Evolutionary conservation across 2,888 invertebrate species (phyloP), one percentile per base, ranked within the genome.

Genomic region (Micropterix aruncella): DNA sequence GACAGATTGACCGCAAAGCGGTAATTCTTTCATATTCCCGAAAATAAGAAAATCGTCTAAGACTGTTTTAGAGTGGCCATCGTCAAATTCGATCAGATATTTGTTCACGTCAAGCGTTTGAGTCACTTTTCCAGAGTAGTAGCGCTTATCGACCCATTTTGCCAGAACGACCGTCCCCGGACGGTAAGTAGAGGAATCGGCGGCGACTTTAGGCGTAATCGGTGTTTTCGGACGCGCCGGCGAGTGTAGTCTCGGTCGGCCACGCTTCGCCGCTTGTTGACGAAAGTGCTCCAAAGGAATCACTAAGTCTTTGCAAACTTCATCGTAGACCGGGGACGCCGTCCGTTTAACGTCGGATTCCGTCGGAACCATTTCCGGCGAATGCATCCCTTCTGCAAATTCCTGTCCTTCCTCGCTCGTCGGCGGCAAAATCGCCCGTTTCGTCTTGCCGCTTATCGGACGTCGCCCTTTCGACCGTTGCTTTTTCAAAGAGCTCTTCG

Each of bases 61-160:
- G 38, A 79, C 57, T 2, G 68, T 61, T 54, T 78, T 78, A 15
- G 61, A 68, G 40, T 75, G 73, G 0, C 77, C 78, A 53, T 80
- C 80, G 43, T 78, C 77, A 51, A 80, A 80, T 57, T 74, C 60
- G 27, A 81, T 75, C 50, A 73, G 61, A 58, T 75, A 80, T 53
- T 79, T 79, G 18, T 72, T 72, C 0, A 66, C 70, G 42, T 75
- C 70, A 0, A 73, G 69, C 41, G 73, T 73, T 50, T 73, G 73
- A 7, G 66, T 57, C 0, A 80, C 74, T 55, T 62, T 72, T 0
- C 79, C 81, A 0, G 80, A 77, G 52, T 81, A 82, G 51, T 79
- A 80, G 47, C 76, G 73, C 52, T 75, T 78, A 54, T 81, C 80
- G 0, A 75, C 73, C 80, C 81, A 81, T 57, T 77, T 77, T 1